A percentile compares a stretch with the other conserved stretches of the same genome.
These are phyloP conservation scores for Heliconius ethilla DNA, from an alignment of 2,888 invertebrate genomes.

Conservation along the genomic window DNA sequence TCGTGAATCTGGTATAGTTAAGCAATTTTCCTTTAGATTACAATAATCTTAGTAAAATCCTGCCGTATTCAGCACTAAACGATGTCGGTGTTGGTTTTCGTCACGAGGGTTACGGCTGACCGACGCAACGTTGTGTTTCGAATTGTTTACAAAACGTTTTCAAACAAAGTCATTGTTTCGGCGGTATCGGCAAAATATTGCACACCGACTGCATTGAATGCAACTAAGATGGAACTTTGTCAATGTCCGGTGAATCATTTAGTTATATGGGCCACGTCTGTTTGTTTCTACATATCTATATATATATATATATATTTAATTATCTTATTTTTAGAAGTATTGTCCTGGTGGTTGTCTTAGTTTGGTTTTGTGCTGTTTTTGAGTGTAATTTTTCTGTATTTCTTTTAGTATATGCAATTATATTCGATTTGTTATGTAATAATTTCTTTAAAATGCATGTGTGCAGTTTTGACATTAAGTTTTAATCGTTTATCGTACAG, in stretches of 20 bases:
- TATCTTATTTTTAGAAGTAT: neutral
- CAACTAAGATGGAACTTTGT: slow-evolving; percentile 56
- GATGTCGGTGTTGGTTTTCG: slow-evolving; percentile 9
- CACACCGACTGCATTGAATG: slow-evolving; percentile 43
- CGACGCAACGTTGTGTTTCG: slow-evolving; percentile 15
- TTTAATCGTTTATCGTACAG: neutral
- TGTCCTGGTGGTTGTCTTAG: neutral
- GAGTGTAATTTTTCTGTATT: neutral
- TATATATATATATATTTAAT: neutral
- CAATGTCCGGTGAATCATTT: slow-evolving; percentile 68
- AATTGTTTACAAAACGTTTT: slow-evolving; percentile 69
- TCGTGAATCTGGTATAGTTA: neutral
- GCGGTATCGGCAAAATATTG: slow-evolving; percentile 63
- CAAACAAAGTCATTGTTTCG: slow-evolving; percentile 67
- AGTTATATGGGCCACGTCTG: slow-evolving; percentile 5
- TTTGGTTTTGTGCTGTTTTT: neutral
- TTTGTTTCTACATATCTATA: neutral
- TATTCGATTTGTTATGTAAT: too few relatives aligned
- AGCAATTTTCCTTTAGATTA: neutral
- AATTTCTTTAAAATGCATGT: neutral
- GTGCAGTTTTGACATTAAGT: neutral
- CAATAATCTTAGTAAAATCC: neutral
- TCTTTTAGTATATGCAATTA: neutral
- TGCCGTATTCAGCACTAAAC: neutral
- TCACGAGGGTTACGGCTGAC: slow-evolving; percentile 18